Base-by-base conservation (phyloP, 2,888 invertebrate species). In the Steromphala cineraria region DNA sequence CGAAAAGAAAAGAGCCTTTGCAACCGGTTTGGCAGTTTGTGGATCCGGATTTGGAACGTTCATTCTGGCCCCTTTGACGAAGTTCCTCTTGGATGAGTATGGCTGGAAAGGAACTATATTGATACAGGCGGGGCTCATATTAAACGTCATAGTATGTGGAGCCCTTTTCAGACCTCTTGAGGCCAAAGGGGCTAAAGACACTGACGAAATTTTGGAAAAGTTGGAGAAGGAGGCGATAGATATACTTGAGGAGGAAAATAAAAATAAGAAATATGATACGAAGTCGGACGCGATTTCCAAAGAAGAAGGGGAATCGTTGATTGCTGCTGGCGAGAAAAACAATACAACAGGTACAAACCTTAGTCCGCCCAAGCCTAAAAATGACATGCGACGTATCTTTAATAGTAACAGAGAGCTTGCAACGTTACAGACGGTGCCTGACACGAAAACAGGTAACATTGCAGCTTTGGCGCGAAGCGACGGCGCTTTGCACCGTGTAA, bases 11-110 rank as follows among this genome's bases (percentile, higher is more conserved):
- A 95, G 99, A 80, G 97, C 99, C 53, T 95, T 99, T 89, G 99
- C 99, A 7, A 99, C 99, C 0, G 99, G 98, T 21, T 96, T 98
- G 83, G 98, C 98, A 0, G 98, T 98, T 0, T 98, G 98, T 91
- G 99, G 99, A 2, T 98, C 99, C 0, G 99, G 99, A 10, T 95
- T 99, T 75, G 99, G 99, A 77, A 98, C 98, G 3, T 96, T 98
- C 92, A 94, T 98, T 15, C 97, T 99, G 93, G 97, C 98, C 5
- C 94, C 94, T 2, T 86, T 95, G 21, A 93, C 94, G 28, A 91
- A 93, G 80, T 89, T 89, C 78, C 94, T 99, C 46, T 93, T 98
- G 75, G 92, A 94, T 0, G 94, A 94, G 75, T 98, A 96, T 89
- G 96, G 96, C 40, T 99, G 99, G 98, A 95, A 97, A 79, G 96